A percentile compares a stretch with the other conserved stretches of the same genome.
phyloP scores from a whole-genome alignment of 2,113 vertebrate species.

The Leptobrachium leishanense region DNA sequence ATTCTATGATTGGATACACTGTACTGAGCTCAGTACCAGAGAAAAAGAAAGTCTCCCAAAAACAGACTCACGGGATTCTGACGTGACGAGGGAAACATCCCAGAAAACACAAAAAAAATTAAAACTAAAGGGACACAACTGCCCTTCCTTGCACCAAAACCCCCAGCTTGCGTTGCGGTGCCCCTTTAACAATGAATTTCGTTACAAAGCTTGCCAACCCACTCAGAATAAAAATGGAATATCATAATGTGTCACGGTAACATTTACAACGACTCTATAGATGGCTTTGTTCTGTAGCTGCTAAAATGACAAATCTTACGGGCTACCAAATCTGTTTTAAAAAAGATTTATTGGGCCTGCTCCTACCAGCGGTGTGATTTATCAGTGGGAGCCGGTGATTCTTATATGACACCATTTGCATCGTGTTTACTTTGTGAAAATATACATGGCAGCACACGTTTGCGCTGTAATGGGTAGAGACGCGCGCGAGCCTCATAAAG shows the following conservation, averaged over 20 bases:
- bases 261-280: background rate
- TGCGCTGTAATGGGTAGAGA: background rate
- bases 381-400: background rate
- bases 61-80: too few species aligned
- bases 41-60: too few species aligned
- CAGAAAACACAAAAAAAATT: too few species aligned
- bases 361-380: background rate
- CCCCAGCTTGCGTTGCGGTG: too few species aligned
- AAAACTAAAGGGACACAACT: too few species aligned
- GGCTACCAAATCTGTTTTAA: background rate
- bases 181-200: too few species aligned
- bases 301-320: background rate
- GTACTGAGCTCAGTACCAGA: too few species aligned
- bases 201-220: background rate
- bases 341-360: slow-evolving; percentile 10
- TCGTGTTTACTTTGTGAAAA: background rate
- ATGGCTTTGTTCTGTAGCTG: slow-evolving; percentile 7
- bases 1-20: too few species aligned
- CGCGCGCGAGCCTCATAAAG: slow-evolving; percentile 12
- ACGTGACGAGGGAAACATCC: too few species aligned
- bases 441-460: background rate
- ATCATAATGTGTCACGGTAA: background rate
- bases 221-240: background rate
- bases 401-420: slow-evolving; percentile 1
- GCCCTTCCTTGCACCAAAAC: too few species aligned